Conservation (phyloP, 2,113 vertebrate genomes). For the Telmatochromis sp. region DNA sequence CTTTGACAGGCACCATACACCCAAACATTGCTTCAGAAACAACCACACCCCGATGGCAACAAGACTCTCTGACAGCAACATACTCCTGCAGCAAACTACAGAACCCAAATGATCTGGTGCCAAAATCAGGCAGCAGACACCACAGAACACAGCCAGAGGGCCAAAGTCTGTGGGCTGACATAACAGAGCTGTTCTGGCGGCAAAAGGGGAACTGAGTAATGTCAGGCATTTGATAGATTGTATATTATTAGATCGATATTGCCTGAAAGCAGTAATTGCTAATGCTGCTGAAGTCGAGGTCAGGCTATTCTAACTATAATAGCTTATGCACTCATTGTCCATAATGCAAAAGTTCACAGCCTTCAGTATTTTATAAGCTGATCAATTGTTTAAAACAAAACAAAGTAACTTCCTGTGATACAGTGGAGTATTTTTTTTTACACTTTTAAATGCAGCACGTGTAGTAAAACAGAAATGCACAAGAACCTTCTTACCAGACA, state of each 20-base stretch:
- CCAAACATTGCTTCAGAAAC: not conserved
- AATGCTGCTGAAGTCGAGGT: not conserved
- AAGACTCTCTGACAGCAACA: not conserved
- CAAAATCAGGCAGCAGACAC: not conserved
- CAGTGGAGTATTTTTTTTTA: not conserved
- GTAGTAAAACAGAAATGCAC: not conserved
- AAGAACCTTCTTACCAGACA: not conserved
- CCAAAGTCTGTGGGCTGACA: not conserved
- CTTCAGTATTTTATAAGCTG: not conserved
- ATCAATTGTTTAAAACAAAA: not conserved
- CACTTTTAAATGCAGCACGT: not conserved
- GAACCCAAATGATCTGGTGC: not conserved
- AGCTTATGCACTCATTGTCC: not conserved
- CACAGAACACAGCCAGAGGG: not conserved
- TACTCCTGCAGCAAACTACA: not conserved
- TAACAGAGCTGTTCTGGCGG: not conserved
- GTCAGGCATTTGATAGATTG: not conserved
- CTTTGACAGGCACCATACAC: not conserved
- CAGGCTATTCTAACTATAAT: not conserved
- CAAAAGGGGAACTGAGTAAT: not conserved
- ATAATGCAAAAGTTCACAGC: not conserved
- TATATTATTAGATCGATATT: not conserved
- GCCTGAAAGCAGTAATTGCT: not conserved
- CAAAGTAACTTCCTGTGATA: not conserved
- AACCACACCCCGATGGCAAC: not conserved